These are phyloP conservation scores for Siniperca undulata DNA, from an alignment of 2,797 vertebrate species.

Conservation along the genomic window DNA sequence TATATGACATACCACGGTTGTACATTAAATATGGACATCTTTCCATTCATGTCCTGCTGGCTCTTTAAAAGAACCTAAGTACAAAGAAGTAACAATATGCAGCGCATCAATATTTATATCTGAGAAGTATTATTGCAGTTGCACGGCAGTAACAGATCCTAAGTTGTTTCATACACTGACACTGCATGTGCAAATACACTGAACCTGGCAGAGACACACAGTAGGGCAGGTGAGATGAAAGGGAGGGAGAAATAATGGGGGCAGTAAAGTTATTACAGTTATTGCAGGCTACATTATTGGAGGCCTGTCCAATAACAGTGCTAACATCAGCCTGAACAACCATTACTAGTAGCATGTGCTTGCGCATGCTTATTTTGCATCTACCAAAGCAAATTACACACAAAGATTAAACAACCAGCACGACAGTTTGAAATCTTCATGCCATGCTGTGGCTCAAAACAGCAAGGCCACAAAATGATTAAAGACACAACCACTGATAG, in stretches of 20 bases:
- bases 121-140: conserved; percentile 29
- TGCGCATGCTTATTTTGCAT: conserved; percentile 12
- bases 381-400: conserved; percentile 45
- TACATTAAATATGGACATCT: conserved; percentile 10
- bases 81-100: background rate
- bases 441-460: background rate
- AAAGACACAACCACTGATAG: conserved; percentile 6
- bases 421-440: conserved; percentile 13
- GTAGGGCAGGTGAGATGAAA: background rate
- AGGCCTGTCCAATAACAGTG: conserved; percentile 22
- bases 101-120: background rate
- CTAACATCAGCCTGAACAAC: conserved; percentile 34
- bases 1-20: background rate
- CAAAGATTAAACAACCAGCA: conserved; percentile 37
- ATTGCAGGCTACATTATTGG: background rate
- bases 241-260: background rate
- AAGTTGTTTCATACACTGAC: background rate
- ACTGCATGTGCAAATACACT: background rate
- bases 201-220: background rate
- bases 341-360: conserved; percentile 4
- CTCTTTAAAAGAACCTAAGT: background rate
- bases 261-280: background rate
- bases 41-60: background rate
- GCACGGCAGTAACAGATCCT: conserved; percentile 28
- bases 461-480: background rate